Percentiles rank a stretch among this genome's conserved stretches.
These are phyloP conservation scores for Dugesia japonica DNA, from an alignment of 2,888 invertebrate genomes.

Conservation along the genomic window DNA sequence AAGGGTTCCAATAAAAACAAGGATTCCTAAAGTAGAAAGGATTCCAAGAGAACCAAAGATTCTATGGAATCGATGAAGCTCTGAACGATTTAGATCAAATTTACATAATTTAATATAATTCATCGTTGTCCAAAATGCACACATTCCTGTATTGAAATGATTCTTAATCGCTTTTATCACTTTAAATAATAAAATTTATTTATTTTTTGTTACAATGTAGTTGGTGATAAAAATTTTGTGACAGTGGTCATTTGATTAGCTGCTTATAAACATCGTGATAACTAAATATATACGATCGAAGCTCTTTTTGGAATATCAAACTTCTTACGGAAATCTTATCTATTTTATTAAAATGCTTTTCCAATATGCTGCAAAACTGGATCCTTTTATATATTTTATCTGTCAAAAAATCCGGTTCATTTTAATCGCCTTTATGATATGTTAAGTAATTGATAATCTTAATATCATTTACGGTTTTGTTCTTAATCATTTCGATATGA, in stretches of 20 bases:
- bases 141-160: not conserved
- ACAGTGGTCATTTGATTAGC: not conserved
- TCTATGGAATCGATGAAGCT: too few species aligned
- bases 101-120: not conserved
- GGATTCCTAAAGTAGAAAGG: too few species aligned
- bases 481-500: too few species aligned
- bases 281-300: not conserved
- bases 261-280: not conserved
- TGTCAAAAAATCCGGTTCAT: not conserved
- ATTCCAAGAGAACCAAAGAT: too few species aligned
- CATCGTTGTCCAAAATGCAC: not conserved
- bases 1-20: too few species aligned
- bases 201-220: not conserved
- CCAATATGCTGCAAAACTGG: slow-evolving; percentile 7
- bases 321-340: not conserved
- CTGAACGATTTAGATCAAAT: too few species aligned
- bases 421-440: not conserved
- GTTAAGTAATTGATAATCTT: slow-evolving; percentile 5
- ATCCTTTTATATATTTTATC: not conserved
- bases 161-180: too few species aligned
- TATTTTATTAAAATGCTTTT: not conserved
- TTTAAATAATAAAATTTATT: too few species aligned
- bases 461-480: too few species aligned
- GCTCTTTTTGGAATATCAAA: not conserved
- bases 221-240: not conserved